A percentile compares a stretch with the other conserved stretches of the same genome.
Evolutionary conservation across 2,888 invertebrate genomes (phyloP).

Genomic region (Ornithoptera priamus): DNA sequence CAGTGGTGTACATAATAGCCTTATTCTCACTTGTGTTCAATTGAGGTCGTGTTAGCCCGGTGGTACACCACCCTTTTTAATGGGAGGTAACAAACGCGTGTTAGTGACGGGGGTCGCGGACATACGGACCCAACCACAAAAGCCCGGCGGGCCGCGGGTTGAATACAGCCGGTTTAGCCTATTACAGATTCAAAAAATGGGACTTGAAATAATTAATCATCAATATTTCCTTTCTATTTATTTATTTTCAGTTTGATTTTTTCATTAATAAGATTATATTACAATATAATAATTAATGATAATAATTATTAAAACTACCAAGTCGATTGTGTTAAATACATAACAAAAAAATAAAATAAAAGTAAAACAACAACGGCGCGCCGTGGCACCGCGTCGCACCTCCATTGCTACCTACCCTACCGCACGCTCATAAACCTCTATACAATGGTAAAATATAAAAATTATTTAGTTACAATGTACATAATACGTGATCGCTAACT

Average conservation of each 20-base stretch:
- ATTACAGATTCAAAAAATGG: background rate
- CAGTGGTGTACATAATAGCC: too few species aligned
- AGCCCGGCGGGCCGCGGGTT: too few species aligned
- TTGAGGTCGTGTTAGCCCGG: too few species aligned
- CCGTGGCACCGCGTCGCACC: conserved; percentile 53
- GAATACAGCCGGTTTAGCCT: too few species aligned
- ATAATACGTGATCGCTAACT: conserved; percentile 78
- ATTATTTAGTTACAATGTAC: conserved; percentile 77
- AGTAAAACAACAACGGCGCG: conserved; percentile 70
- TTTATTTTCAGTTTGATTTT: conserved; percentile 78
- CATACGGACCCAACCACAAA: too few species aligned
- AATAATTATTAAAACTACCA: conserved; percentile 79
- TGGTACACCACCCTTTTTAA: too few species aligned
- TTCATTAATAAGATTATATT: conserved; percentile 81
- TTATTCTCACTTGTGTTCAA: too few species aligned
- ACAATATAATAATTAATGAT: conserved; percentile 80
- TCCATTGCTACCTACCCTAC: conserved; percentile 59
- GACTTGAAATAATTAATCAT: conserved; percentile 27
- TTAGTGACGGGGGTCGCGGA: too few species aligned
- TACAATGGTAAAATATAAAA: conserved; percentile 80
- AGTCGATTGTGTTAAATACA: conserved; percentile 80
- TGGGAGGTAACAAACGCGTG: too few species aligned
- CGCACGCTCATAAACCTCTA: conserved; percentile 71
- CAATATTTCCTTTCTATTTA: conserved; percentile 69
- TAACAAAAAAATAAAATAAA: conserved; percentile 71